These are phyloP conservation scores for Menura novaehollandiae DNA, from an alignment of 2,113 vertebrate genomes.

Conservation along the genomic window DNA sequence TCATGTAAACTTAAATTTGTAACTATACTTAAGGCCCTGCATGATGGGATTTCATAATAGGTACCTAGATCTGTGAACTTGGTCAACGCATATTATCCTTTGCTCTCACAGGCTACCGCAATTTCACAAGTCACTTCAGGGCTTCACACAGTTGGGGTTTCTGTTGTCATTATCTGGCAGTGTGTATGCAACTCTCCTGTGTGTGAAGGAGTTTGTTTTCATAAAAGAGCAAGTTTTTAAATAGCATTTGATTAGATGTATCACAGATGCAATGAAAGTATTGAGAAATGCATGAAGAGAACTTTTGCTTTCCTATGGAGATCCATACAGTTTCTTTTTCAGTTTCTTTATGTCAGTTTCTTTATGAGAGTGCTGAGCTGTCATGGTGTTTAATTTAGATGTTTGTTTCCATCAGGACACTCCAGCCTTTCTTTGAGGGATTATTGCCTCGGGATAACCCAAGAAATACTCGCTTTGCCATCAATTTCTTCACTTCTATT, in stretches of 20 bases:
- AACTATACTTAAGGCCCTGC: neutral
- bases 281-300: neutral
- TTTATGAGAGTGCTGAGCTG: neutral
- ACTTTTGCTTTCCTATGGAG: neutral
- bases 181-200: neutral
- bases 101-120: neutral
- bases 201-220: neutral
- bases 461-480: slow-evolving; percentile 96
- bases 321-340: neutral
- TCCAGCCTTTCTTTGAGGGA: slow-evolving; percentile 93
- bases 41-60: neutral
- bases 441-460: slow-evolving; percentile 96
- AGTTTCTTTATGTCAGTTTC: neutral
- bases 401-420: slow-evolving; percentile 78
- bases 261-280: neutral
- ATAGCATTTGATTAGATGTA: neutral
- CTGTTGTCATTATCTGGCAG: neutral
- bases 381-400: neutral
- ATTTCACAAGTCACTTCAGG: neutral
- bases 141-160: neutral
- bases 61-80: neutral
- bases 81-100: neutral
- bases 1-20: neutral
- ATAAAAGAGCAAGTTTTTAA: neutral
- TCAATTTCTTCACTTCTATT: slow-evolving; percentile 99